These are phyloP conservation scores for Lagopus leucura DNA, from an alignment of 2,113 vertebrate genomes.

Conservation along the genomic window DNA sequence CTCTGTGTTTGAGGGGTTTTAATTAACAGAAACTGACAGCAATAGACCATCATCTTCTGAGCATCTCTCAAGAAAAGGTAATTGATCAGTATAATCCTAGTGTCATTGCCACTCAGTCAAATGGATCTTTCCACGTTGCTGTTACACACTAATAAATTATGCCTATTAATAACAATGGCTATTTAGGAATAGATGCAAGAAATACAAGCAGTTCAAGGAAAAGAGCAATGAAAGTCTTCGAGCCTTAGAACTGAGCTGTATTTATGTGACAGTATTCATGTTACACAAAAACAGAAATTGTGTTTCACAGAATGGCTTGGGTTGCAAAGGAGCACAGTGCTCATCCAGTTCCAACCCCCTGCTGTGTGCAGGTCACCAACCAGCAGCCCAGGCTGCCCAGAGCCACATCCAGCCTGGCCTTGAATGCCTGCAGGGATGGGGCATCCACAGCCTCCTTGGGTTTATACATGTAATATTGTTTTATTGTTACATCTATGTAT, in stretches of 20 bases:
- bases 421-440: too few relatives aligned
- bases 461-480: background rate
- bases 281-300: background rate
- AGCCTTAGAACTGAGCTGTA: background rate
- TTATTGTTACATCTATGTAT: background rate
- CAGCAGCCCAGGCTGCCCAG: too few relatives aligned
- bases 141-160: background rate
- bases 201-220: background rate
- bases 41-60: fast-evolving
- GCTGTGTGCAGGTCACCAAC: too few relatives aligned
- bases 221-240: background rate
- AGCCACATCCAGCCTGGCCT: too few relatives aligned
- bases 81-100: background rate
- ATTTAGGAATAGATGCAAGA: background rate
- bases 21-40: background rate
- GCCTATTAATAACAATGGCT: background rate
- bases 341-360: too few relatives aligned
- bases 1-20: background rate
- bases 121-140: background rate
- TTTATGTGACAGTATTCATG: background rate
- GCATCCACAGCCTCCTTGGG: too few relatives aligned
- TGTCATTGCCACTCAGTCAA: background rate
- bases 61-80: background rate
- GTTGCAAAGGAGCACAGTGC: too few relatives aligned
- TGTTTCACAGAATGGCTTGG: background rate